Evolutionary conservation across 2,113 vertebrate genomes (phyloP).

Genomic region (Gnathonemus echidnorhynchus): DNA sequence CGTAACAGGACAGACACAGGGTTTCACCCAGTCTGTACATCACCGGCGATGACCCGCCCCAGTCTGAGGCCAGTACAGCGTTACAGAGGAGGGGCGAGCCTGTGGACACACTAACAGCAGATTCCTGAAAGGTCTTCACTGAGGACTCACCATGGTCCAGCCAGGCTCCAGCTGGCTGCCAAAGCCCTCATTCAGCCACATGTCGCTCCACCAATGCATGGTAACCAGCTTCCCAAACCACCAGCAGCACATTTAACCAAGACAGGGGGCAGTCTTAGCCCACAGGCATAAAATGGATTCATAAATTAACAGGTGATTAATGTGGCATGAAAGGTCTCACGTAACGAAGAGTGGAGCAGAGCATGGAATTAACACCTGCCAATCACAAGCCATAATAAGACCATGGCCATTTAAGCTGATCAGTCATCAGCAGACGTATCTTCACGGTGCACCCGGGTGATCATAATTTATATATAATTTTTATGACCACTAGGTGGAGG

Average conservation of each 20-base stretch:
- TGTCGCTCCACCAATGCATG: constrained; percentile 26
- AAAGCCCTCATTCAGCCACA: constrained; percentile 32
- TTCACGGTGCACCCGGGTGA: too few species aligned
- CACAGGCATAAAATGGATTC: not conserved
- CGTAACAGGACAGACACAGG: not conserved
- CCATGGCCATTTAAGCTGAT: too few species aligned
- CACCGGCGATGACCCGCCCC: not conserved
- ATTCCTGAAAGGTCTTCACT: not conserved
- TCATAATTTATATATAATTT: not conserved
- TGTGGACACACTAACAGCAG: not conserved
- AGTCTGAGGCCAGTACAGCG: not conserved
- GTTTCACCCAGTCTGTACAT: not conserved
- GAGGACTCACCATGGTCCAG: constrained; percentile 25
- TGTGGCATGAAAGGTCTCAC: not conserved
- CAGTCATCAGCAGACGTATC: too few species aligned
- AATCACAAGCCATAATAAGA: too few species aligned
- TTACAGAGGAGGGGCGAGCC: not conserved
- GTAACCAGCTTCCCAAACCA: constrained; percentile 37
- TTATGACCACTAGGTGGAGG: not conserved
- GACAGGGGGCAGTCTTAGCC: not conserved
- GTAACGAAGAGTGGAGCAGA: not conserved
- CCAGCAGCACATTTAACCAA: not conserved
- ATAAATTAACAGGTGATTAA: not conserved
- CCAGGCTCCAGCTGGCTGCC: constrained; percentile 8
- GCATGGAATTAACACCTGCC: not conserved